Percentiles rank a stretch among this genome's conserved stretches.
phyloP scores from a whole-genome alignment of 2,888 invertebrate species.

The Carterocephalus palaemon region DNA sequence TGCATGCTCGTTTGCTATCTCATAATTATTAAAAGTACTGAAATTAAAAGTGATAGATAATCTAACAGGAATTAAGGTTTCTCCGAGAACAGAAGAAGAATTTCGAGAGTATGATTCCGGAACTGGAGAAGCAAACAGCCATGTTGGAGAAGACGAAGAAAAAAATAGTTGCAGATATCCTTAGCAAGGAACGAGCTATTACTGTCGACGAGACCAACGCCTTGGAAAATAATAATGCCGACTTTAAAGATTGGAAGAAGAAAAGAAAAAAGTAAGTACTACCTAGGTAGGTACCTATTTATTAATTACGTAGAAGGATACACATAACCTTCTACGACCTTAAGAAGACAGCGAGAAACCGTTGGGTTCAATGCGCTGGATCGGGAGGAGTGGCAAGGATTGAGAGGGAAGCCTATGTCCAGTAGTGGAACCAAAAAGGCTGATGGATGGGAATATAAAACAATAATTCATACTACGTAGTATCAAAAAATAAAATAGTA shows the following conservation, averaged over 20 bases:
- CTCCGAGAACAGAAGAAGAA: constrained; percentile 55
- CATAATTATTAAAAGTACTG: too few relatives aligned
- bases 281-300: background rate
- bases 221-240: constrained; percentile 29
- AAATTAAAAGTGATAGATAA: too few relatives aligned
- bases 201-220: constrained; percentile 50
- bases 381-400: too few relatives aligned
- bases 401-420: too few relatives aligned
- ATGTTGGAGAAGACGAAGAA: constrained; percentile 48
- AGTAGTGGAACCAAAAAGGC: too few relatives aligned
- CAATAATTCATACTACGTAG: too few relatives aligned
- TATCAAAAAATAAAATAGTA: too few relatives aligned
- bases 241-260: constrained; percentile 42
- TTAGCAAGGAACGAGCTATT: constrained; percentile 53
- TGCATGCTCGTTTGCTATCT: too few relatives aligned
- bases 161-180: constrained; percentile 50
- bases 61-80: constrained; percentile 58
- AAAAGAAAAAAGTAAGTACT: constrained; percentile 38
- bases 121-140: constrained; percentile 45
- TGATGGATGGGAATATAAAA: too few relatives aligned
- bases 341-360: too few relatives aligned
- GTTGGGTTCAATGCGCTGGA: too few relatives aligned
- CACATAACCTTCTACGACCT: too few relatives aligned
- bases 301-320: background rate
- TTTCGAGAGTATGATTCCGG: constrained; percentile 50